Evolutionary conservation across 2,797 vertebrate species (phyloP), one percentile per base, ranked within the genome.

Genomic region (Pseudomugil gertrudae): DNA sequence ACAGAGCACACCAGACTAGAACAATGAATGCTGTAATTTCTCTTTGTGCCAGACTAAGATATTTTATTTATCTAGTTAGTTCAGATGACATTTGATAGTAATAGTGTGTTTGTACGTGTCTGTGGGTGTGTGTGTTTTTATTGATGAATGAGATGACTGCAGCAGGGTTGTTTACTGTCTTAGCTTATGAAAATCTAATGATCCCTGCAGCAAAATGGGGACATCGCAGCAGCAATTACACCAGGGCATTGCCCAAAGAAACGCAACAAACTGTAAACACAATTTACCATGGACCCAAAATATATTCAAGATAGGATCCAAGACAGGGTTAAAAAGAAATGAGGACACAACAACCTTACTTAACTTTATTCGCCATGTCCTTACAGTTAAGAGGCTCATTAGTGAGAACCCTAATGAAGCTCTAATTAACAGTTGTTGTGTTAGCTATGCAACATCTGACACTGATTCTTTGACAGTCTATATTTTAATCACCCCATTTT

Each of bases 111-210:
- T 35, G 57, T 57, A 19, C 33, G 30, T 66, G 68, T 85, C 0
- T 21, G 35, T 48, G 14, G 6, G 17, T 24, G 10, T 40, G 35
- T 36, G 35, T 51, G 13, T 59, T 80, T 66, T 69, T 77, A 69
- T 74, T 73, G 81, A 87, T 79, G 76, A 74, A 81, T 72, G 71
- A 55, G 61, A 66, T 7, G 65, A 57, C 50, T 63, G 59, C 53
- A 0, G 58, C 55, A 23, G 56, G 57, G 73, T 84, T 89, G 76
- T 87, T 87, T 86, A 84, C 80, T 58, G 76, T 81, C 74, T 79
- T 50, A 78, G 74, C 72, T 76, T 76, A 85, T 83, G 63, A 77
- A 80, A 89, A 75, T 78, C 78, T 83, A 86, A 87, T 85, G 80
- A 76, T 83, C 70, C 80, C 74, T 73, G 60, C 73, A 79, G 72